phyloP scores from a whole-genome alignment of 2,113 vertebrate species.

The Crotalus helleri region DNA sequence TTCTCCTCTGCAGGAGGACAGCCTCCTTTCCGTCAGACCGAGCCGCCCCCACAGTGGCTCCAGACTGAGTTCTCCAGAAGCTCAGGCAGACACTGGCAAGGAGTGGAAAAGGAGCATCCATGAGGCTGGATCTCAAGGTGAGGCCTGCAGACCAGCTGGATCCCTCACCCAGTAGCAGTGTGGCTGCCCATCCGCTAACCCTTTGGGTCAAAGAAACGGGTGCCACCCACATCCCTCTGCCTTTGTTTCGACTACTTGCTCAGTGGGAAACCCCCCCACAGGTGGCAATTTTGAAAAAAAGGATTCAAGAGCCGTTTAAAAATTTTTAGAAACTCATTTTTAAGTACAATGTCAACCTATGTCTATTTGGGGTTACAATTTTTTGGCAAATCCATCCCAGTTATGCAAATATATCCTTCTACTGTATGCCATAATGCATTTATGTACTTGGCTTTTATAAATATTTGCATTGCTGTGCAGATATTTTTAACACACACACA shows the following conservation, averaged over 20 bases:
- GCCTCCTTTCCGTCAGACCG: neutral
- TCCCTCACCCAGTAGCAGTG: neutral
- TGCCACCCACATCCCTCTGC: slow-evolving; percentile 20
- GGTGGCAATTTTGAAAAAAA: slow-evolving; percentile 43
- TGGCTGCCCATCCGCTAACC: neutral
- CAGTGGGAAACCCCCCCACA: neutral
- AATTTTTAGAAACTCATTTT: too few relatives aligned
- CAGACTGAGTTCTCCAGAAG: neutral
- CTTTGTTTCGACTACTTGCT: slow-evolving; percentile 25
- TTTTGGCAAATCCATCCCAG: neutral
- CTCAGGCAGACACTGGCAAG: neutral
- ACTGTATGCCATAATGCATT: neutral
- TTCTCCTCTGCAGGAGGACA: neutral
- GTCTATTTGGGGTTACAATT: neutral
- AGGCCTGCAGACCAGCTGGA: neutral
- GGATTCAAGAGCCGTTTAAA: too few relatives aligned
- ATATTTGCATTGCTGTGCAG: neutral
- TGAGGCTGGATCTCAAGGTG: neutral
- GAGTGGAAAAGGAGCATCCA: neutral
- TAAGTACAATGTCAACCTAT: too few relatives aligned
- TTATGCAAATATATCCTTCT: neutral
- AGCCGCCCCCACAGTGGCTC: neutral
- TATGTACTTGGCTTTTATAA: neutral
- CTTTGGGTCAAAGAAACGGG: neutral
- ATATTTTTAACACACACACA: neutral